These are phyloP conservation scores for Mastomys natalensis DNA, from an alignment of 2,113 vertebrate genomes.

Conservation along the genomic window DNA sequence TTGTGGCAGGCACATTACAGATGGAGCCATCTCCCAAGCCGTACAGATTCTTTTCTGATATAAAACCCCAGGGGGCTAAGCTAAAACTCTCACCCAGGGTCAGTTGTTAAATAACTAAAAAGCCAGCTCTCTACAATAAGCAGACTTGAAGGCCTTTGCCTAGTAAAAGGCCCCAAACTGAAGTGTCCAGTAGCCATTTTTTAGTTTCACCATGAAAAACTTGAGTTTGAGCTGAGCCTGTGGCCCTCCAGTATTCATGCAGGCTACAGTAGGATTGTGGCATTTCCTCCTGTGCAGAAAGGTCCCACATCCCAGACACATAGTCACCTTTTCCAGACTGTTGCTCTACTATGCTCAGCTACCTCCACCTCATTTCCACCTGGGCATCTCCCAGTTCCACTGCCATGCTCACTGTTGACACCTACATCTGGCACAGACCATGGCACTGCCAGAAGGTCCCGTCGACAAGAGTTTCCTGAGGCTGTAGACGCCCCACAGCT, in stretches of 20 bases:
- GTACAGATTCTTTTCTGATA: neutral
- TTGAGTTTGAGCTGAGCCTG: neutral
- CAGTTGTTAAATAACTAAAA: neutral
- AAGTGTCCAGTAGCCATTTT: neutral
- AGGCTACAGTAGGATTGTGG: neutral
- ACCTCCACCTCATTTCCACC: neutral
- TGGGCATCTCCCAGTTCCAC: neutral
- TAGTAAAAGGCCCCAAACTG: neutral
- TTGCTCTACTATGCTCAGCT: neutral
- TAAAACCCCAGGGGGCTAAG: neutral
- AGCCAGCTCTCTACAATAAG: neutral
- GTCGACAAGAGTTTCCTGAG: neutral
- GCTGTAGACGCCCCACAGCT: neutral
- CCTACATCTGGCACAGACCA: neutral
- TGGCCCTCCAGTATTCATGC: fast-evolving
- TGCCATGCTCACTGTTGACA: neutral
- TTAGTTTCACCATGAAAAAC: neutral
- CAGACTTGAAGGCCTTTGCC: neutral
- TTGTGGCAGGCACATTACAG: neutral
- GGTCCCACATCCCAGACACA: neutral
- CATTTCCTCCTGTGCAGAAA: neutral
- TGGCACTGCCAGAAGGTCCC: neutral
- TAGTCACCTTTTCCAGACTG: neutral
- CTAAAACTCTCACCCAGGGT: neutral
- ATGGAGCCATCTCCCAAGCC: neutral